Base-by-base conservation (phyloP, 2,113 vertebrate species). In the Perca flavescens region DNA sequence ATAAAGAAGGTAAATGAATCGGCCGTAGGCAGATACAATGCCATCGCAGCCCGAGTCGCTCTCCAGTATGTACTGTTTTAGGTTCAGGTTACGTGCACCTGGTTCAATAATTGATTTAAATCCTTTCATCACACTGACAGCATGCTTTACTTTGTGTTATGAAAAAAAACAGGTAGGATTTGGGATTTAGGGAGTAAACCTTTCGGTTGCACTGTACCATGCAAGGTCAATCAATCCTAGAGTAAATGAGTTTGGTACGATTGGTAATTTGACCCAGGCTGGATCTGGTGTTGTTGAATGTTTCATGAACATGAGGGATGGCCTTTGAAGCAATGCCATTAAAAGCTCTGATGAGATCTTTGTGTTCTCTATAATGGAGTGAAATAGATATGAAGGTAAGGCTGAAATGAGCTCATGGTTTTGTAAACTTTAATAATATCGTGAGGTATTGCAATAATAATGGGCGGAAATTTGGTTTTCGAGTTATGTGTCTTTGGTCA, bases 1-100 rank as follows among this genome's bases (percentile, higher is more conserved):
- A 74, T 98, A 68, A 99, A 99, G 94, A 98, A 96, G 94, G 98
- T 99, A 96, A 94, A 81, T 21, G 56, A 79, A 8, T 9, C 22
- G 13, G 19, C 11, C 49, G 62, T 49, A 13, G 22, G 2, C 69
- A 60, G 16, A 70, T 9, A 78, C 69, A 72, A 81, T 46, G 46
- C 12, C 50, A 68, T 21, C 2, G 16, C 46, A 75, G 56, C 12
- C 50, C 7, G 3, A 67, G 58, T 46, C 47, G 54, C 50, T 68
- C 43, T 58, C 40, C 40, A 43, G 40, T 43, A 2, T 58, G 15
- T 50, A 34, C 31, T 58, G 47, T 60, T 49, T 40, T 21, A 40
- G 57, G 71, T 70, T 92, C 84, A 31, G 13, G 64, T 94, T 92
- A 90, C 87, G 57, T n/a, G 63, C 50, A 66, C 54, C 76, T 77